Conservation (phyloP, 2,888 invertebrate species). For the Athalia circularis region DNA sequence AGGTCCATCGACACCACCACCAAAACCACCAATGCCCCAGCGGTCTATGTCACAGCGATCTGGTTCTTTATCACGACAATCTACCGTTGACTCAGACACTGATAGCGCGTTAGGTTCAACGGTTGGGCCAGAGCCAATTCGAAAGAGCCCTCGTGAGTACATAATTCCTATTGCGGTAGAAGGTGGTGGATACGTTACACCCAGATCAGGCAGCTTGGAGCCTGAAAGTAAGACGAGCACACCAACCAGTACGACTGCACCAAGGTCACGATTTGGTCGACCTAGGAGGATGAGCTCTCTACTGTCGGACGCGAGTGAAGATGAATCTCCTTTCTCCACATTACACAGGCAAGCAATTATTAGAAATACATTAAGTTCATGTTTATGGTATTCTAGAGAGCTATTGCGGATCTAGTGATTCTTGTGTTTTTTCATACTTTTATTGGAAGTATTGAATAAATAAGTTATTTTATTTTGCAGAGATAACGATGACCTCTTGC, state of each 20-base stretch:
- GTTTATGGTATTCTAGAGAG: neutral
- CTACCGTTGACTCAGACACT: conserved; percentile 84
- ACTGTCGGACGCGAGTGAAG: conserved; percentile 69
- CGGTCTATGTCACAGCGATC: conserved; percentile 74
- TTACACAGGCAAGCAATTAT: conserved; percentile 73
- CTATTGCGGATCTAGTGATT: neutral
- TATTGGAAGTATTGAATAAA: conserved; percentile 48
- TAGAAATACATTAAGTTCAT: neutral
- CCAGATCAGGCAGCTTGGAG: conserved; percentile 85
- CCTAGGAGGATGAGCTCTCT: conserved; percentile 83
- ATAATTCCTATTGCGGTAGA: conserved; percentile 96
- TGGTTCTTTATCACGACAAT: conserved; percentile 78
- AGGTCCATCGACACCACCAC: conserved; percentile 73
- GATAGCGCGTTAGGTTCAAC: conserved; percentile 76
- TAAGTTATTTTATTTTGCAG: conserved; percentile 48
- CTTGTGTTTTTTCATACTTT: neutral
- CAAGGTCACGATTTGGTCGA: conserved; percentile 74
- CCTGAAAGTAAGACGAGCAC: conserved; percentile 80
- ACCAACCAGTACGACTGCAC: conserved; percentile 75
- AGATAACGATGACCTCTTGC: conserved; percentile 69
- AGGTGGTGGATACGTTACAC: conserved; percentile 90
- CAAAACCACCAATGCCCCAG: conserved; percentile 75
- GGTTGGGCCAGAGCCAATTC: conserved; percentile 82
- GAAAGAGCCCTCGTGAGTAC: conserved; percentile 92
- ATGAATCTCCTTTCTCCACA: conserved; percentile 79